Percentiles rank a stretch among this genome's conserved stretches.
phyloP scores from a whole-genome alignment of 2,113 vertebrate species.

The Tauraco erythrolophus region DNA sequence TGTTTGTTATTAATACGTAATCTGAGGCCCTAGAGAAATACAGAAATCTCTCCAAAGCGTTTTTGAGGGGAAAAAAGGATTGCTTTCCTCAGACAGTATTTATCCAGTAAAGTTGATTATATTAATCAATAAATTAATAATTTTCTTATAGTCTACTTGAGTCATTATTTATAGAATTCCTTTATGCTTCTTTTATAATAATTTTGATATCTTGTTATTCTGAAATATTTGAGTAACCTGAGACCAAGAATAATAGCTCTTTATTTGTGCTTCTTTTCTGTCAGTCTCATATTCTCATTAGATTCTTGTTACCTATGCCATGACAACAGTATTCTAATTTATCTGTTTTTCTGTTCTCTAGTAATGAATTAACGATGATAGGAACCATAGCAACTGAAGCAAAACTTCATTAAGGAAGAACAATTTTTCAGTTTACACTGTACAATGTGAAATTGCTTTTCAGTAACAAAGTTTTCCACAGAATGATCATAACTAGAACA shows the following conservation, averaged over 20 bases:
- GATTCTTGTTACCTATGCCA: not conserved
- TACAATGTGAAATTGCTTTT: conserved; percentile 22
- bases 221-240: conserved; percentile 18
- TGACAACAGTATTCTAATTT: conserved; percentile 58
- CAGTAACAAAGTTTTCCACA: conserved; percentile 12
- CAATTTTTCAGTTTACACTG: conserved; percentile 24
- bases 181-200: not conserved
- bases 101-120: not conserved
- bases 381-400: conserved; percentile 50
- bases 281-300: conserved; percentile 8
- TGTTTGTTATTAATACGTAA: not conserved
- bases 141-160: not conserved
- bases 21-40: not conserved
- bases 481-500: conserved; percentile 2
- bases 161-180: not conserved
- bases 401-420: conserved; percentile 41
- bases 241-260: not conserved
- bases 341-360: conserved; percentile 27
- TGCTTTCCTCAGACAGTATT: not conserved
- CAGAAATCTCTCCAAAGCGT: not conserved
- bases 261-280: conserved; percentile 18
- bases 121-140: not conserved
- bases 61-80: not conserved
- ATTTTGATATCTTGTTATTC: conserved; percentile 13
- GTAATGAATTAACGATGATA: conserved; percentile 1